A percentile compares a stretch with the other conserved stretches of the same genome.
These are phyloP conservation scores for Dicrurus megarhynchus DNA, from an alignment of 2,113 vertebrate species.

Conservation along the genomic window DNA sequence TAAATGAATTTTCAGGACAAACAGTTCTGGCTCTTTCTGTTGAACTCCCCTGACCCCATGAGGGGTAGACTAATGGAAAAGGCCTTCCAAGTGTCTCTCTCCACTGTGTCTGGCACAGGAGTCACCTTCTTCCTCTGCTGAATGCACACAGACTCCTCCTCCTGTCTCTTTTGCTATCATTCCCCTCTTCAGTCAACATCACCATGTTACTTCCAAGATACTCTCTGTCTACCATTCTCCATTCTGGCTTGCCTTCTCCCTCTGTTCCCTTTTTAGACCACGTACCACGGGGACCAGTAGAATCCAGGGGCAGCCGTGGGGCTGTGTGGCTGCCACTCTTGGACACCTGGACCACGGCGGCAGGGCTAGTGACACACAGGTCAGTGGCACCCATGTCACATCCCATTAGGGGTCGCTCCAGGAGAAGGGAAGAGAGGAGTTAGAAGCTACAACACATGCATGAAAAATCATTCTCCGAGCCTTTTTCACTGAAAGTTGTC, in stretches of 20 bases:
- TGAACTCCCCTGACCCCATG: not conserved
- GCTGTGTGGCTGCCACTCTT: not conserved
- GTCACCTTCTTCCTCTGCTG: not conserved
- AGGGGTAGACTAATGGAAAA: not conserved
- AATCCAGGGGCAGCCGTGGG: not conserved
- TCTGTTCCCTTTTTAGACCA: not conserved
- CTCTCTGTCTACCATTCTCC: not conserved
- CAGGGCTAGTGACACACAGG: not conserved
- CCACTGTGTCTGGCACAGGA: not conserved
- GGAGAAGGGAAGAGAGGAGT: not conserved
- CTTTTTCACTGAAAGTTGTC: not conserved
- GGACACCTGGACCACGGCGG: accelerated
- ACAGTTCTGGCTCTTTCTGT: not conserved
- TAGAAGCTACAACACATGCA: not conserved
- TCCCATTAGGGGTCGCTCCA: not conserved
- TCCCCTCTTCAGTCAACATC: not conserved
- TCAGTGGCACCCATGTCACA: not conserved
- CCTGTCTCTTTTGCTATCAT: not conserved
- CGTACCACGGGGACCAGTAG: accelerated
- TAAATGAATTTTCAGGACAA: not conserved
- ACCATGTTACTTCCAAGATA: not conserved
- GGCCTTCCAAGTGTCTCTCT: not conserved
- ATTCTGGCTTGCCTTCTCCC: not conserved
- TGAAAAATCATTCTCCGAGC: not conserved
- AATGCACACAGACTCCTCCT: not conserved